Evolutionary conservation across 2,113 vertebrate genomes (phyloP).

Genomic region (Plotosus lineatus): DNA sequence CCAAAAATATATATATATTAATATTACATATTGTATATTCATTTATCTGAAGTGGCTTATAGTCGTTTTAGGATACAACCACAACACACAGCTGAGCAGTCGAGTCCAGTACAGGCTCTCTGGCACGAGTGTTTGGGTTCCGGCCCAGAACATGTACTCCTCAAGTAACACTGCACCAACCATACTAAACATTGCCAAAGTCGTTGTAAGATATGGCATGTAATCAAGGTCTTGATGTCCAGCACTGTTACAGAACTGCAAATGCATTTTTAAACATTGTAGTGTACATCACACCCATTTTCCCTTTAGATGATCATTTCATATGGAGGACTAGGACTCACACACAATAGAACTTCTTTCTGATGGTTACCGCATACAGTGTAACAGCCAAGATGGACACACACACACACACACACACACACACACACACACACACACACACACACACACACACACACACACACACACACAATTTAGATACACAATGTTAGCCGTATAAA

Average conservation of each 20-base stretch:
- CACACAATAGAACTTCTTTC: background rate
- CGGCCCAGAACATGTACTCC: background rate
- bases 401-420: constrained; percentile 14
- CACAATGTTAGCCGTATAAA: background rate
- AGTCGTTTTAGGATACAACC: background rate
- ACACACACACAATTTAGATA: constrained; percentile 21
- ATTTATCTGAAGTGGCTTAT: background rate
- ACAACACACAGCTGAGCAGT: background rate
- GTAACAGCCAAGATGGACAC: constrained; percentile 12
- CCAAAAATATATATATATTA: background rate
- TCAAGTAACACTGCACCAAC: background rate
- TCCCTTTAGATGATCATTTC: background rate
- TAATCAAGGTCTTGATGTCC: background rate
- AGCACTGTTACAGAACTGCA: too few relatives aligned
- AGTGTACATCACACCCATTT: background rate
- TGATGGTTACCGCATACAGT: constrained; percentile 51
- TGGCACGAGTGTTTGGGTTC: background rate
- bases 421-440: constrained; percentile 10
- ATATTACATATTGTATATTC: background rate
- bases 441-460: background rate
- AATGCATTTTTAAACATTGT: background rate
- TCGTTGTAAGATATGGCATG: background rate
- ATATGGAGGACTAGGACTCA: background rate
- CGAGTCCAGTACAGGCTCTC: background rate
- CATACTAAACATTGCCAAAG: background rate